A percentile compares a stretch with the other conserved stretches of the same genome.
phyloP scores from a whole-genome alignment of 1,140 invertebrate species.

The Drosophila persimilis region DNA sequence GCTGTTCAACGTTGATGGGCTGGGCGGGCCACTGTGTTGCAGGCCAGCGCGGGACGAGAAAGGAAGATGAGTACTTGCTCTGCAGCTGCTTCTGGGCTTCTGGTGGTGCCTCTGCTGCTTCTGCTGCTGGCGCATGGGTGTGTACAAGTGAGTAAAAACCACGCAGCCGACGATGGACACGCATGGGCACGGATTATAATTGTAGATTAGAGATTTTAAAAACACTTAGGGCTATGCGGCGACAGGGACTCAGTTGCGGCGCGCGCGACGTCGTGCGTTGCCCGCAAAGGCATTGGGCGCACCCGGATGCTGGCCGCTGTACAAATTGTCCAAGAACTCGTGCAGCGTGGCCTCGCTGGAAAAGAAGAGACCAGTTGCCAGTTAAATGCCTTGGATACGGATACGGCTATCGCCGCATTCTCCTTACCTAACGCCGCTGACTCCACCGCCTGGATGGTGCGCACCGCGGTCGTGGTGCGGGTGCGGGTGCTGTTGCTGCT shows the following conservation, averaged over 20 bases:
- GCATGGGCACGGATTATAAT: slow-evolving; percentile 39
- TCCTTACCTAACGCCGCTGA: slow-evolving; percentile 59
- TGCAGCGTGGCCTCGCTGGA: slow-evolving; percentile 77
- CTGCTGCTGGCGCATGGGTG: slow-evolving; percentile 1
- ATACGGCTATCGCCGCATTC: background rate
- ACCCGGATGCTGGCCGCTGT: slow-evolving; percentile 79
- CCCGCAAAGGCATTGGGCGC: slow-evolving; percentile 63
- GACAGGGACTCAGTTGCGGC: slow-evolving; percentile 64
- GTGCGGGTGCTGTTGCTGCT: slow-evolving; percentile 53
- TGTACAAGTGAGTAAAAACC: slow-evolving; percentile 38
- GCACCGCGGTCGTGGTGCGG: slow-evolving; percentile 49
- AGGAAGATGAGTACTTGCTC: slow-evolving; percentile 14
- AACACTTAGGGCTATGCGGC: slow-evolving; percentile 61
- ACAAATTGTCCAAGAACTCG: slow-evolving; percentile 82
- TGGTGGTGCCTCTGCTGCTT: no score
- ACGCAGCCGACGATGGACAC: slow-evolving; percentile 14
- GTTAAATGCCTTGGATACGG: background rate
- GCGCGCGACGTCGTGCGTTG: slow-evolving; percentile 66
- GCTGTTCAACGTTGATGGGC: slow-evolving; percentile 6
- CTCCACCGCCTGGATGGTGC: slow-evolving; percentile 58
- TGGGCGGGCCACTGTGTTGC: background rate
- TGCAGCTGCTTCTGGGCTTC: background rate
- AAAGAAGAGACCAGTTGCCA: background rate
- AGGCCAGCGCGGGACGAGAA: slow-evolving; percentile 2
- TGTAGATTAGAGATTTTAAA: slow-evolving; percentile 74